phyloP scores from a whole-genome alignment of 2,113 vertebrate species.

The Clarias batrachus region DNA sequence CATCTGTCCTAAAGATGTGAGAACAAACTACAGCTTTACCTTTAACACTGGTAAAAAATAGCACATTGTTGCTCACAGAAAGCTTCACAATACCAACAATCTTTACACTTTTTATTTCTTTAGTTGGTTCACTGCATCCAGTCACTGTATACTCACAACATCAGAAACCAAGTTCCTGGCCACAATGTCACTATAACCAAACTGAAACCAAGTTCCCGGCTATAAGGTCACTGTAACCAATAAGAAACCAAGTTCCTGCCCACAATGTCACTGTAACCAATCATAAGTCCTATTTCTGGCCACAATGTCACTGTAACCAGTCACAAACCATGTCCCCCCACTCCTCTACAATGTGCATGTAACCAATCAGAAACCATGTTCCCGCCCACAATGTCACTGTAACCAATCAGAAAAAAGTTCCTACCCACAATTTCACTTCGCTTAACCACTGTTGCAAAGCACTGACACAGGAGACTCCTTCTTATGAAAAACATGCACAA shows the following conservation, averaged over 20 bases:
- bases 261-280: neutral
- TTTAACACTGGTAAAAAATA: neutral
- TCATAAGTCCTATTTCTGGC: neutral
- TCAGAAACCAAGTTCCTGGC: neutral
- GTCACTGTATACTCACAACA: neutral
- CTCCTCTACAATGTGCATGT: no score
- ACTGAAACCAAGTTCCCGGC: neutral
- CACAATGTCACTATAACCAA: neutral
- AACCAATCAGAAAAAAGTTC: neutral
- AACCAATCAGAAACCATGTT: neutral
- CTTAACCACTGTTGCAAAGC: neutral
- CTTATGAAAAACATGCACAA: neutral
- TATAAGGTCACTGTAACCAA: neutral
- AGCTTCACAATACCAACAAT: neutral
- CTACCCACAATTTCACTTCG: neutral
- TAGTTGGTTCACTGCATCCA: neutral
- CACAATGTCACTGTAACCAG: neutral
- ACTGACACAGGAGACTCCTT: neutral
- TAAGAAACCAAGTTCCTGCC: neutral
- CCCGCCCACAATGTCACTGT: neutral
- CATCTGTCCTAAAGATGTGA: neutral
- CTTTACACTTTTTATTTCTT: neutral
- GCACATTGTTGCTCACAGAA: neutral
- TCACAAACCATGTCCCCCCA: no score
- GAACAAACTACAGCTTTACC: neutral